Conservation (phyloP, 2,888 invertebrate genomes). For the Beris chalybata region DNA sequence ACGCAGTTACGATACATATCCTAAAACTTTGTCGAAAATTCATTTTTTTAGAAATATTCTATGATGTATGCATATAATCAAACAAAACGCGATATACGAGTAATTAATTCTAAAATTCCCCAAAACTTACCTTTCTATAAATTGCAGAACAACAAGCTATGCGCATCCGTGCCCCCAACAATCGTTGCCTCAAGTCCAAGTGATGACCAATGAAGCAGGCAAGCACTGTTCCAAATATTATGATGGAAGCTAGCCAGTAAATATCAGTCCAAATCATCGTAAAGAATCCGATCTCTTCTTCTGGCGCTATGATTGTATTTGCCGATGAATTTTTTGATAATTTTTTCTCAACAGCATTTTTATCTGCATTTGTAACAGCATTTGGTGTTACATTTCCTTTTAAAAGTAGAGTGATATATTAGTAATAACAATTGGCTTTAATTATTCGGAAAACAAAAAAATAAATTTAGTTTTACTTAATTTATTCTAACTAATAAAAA, state of each 20-base stretch:
- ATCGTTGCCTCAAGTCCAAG: slow-evolving; percentile 49
- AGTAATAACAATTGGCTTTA: no score
- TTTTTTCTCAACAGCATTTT: no score
- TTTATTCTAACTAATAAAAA: no score
- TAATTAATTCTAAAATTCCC: no score
- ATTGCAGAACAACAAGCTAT: slow-evolving; percentile 69
- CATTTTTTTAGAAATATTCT: no score
- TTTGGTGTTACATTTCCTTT: slow-evolving; percentile 1
- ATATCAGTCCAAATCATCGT: slow-evolving; percentile 50
- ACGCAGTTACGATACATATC: no score
- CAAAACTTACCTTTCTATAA: slow-evolving; percentile 64
- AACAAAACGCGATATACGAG: no score
- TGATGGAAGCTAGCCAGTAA: slow-evolving; percentile 49
- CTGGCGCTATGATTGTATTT: slow-evolving; percentile 9
- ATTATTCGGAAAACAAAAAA: no score
- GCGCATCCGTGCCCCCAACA: slow-evolving; percentile 66
- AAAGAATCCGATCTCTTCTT: slow-evolving; percentile 29
- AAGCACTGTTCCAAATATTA: slow-evolving; percentile 50
- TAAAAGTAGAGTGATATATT: neutral
- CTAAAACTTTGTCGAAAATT: no score
- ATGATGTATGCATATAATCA: no score
- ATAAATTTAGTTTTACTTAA: no score
- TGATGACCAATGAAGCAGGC: slow-evolving; percentile 56
- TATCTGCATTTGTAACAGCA: neutral
- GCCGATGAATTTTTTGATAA: no score